Percentiles rank a stretch among this genome's conserved stretches.
phyloP scores from a whole-genome alignment of 30 jellyfish, hydroid and myxozoan genomes.

The Aurelia coerulea region DNA sequence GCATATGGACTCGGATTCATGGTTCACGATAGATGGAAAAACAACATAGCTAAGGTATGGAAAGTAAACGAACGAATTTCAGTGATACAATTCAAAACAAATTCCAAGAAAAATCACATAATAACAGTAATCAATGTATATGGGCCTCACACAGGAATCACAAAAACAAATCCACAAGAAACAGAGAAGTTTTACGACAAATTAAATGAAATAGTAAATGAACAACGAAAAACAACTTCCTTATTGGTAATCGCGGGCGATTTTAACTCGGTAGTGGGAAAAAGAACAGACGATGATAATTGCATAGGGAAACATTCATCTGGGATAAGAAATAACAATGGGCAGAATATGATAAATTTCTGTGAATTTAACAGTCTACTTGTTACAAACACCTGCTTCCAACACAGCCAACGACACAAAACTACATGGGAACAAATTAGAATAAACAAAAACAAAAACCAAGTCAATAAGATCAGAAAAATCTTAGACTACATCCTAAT shows the following conservation, averaged over 20 bases:
- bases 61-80: slow-evolving; percentile 21
- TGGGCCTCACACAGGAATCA: slow-evolving; percentile 43
- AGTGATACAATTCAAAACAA: slow-evolving; percentile 21
- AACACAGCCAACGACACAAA: too few relatives aligned
- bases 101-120: slow-evolving; percentile 4
- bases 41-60: slow-evolving; percentile 34
- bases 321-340: too few relatives aligned
- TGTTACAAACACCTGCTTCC: too few relatives aligned
- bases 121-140: not conserved
- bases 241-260: slow-evolving; percentile 19
- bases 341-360: too few relatives aligned
- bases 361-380: too few relatives aligned
- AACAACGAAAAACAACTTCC: slow-evolving; percentile 45
- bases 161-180: slow-evolving; percentile 39
- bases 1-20: slow-evolving; percentile 32
- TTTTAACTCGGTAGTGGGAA: slow-evolving; percentile 42
- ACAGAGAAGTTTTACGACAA: slow-evolving; percentile 40
- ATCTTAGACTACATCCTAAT: too few relatives aligned
- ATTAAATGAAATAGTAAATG: slow-evolving; percentile 24
- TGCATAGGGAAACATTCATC: too few relatives aligned
- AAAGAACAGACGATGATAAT: slow-evolving; percentile 19
- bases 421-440: too few relatives aligned
- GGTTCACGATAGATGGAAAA: slow-evolving; percentile 37
- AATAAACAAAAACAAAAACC: too few relatives aligned
- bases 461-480: too few relatives aligned